These are phyloP conservation scores for Acyrthosiphon pisum DNA, from an alignment of 1,140 invertebrate genomes.

Conservation along the genomic window DNA sequence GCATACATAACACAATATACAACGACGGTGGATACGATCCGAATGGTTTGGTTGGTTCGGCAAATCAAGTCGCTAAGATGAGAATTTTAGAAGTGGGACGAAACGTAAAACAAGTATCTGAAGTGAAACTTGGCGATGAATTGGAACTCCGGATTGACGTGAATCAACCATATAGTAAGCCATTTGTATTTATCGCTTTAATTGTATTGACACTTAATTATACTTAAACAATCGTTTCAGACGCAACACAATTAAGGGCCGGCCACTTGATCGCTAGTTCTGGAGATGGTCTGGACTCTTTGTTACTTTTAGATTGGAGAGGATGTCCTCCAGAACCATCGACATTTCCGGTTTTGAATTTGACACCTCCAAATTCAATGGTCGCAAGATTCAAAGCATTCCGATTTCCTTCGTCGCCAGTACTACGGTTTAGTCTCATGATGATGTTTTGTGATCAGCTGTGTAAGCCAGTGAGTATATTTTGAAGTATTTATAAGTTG, in stretches of 20 bases:
- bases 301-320: slow-evolving; percentile 66
- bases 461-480: slow-evolving; percentile 68
- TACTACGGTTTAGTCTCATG: slow-evolving; percentile 73
- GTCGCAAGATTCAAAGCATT: slow-evolving; percentile 70
- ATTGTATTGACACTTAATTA: not conserved
- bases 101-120: slow-evolving; percentile 58
- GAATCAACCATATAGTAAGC: slow-evolving; percentile 63
- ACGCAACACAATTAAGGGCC: slow-evolving; percentile 67
- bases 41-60: slow-evolving; percentile 43
- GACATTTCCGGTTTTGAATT: slow-evolving; percentile 67
- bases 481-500: not conserved
- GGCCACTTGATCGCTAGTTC: slow-evolving; percentile 68
- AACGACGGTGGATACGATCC: slow-evolving; percentile 43
- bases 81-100: slow-evolving; percentile 59
- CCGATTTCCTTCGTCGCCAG: slow-evolving; percentile 73
- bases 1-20: slow-evolving; percentile 52
- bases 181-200: not conserved
- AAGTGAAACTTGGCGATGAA: slow-evolving; percentile 65
- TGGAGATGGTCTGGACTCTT: slow-evolving; percentile 65
- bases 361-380: slow-evolving; percentile 64
- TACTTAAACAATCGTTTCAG: slow-evolving; percentile 61
- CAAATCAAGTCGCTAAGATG: slow-evolving; percentile 59
- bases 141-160: slow-evolving; percentile 64
- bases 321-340: slow-evolving; percentile 68
- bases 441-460: slow-evolving; percentile 72